Conservation (phyloP, 2,113 vertebrate species). For the Brachypodius melanocephalos region DNA sequence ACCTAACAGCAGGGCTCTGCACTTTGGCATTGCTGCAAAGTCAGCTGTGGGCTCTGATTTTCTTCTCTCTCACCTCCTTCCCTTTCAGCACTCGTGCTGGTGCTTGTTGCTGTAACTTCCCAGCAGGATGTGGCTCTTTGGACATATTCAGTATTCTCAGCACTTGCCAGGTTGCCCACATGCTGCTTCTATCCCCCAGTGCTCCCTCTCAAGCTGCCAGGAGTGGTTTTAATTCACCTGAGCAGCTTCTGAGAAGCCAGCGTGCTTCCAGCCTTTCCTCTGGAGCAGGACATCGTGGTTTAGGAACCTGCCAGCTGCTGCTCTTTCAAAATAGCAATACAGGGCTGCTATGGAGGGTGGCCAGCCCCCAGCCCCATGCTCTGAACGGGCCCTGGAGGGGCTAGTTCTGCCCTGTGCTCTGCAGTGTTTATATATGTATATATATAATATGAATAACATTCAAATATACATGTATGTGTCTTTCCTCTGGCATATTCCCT, state of each 20-base stretch:
- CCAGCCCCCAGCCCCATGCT: not conserved
- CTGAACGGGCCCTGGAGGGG: not conserved
- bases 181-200: not conserved
- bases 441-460: not conserved
- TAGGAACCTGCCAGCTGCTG: not conserved
- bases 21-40: not conserved
- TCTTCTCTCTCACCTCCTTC: not conserved
- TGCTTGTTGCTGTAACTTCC: not conserved
- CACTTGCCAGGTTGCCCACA: not conserved
- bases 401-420: not conserved
- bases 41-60: not conserved
- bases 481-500: not conserved
- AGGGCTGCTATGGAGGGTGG: accelerated
- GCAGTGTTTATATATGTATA: not conserved
- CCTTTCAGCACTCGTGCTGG: not conserved
- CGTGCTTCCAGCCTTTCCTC: accelerated
- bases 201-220: not conserved
- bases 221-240: not conserved
- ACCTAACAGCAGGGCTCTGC: not conserved
- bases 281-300: accelerated
- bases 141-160: not conserved
- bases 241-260: not conserved
- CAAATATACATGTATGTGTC: not conserved
- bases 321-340: not conserved
- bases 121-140: not conserved